Evolutionary conservation across 2,888 invertebrate species (phyloP).

Genomic region (Ditula angustiorana): DNA sequence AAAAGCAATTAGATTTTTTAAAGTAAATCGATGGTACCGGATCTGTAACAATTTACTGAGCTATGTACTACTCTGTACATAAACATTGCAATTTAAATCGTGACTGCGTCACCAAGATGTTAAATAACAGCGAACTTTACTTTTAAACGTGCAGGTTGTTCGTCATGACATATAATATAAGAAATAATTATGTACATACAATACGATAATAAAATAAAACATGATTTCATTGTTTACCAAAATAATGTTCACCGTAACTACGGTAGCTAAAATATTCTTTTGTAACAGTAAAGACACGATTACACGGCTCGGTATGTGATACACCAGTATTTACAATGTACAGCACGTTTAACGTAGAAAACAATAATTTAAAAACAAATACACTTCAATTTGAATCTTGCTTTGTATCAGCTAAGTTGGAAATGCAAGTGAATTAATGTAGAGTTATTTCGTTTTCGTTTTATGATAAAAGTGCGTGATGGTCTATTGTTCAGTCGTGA

Average conservation of each 20-base stretch:
- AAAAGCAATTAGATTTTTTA: no score
- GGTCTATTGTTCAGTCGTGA: conserved; percentile 7
- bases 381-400: conserved; percentile 1
- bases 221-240: no score
- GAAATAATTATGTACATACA: no score
- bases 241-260: conserved; percentile 27
- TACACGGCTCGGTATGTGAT: conserved; percentile 20
- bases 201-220: no score
- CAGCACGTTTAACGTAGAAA: neutral
- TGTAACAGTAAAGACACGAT: conserved; percentile 22
- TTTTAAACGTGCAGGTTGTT: no score
- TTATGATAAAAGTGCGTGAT: neutral
- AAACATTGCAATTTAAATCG: no score
- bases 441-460: neutral
- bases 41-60: no score
- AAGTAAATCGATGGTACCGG: no score
- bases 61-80: no score
- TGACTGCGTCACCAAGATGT: no score
- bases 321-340: conserved; percentile 7
- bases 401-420: neutral
- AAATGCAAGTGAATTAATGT: neutral
- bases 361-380: neutral
- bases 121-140: no score
- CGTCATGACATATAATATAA: no score
- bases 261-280: conserved; percentile 14